Percentiles rank a stretch among this genome's conserved stretches.
Evolutionary conservation across 2,797 vertebrate genomes (phyloP).

Genomic region (Poecilia gillii): DNA sequence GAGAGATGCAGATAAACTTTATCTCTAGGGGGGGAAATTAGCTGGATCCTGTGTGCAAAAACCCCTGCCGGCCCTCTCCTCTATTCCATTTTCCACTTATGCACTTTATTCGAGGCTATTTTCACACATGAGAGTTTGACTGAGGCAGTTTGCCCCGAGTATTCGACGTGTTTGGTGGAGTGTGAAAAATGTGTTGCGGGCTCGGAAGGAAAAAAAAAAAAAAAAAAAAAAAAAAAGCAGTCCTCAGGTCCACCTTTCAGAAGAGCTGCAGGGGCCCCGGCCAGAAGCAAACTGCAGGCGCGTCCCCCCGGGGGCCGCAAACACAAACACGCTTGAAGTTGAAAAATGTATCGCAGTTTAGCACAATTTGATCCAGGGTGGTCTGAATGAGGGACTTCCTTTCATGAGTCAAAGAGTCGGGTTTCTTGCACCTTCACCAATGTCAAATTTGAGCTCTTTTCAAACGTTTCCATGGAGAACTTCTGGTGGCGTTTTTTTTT

Average conservation of each 20-base stretch:
- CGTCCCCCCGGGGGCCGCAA: conserved; percentile 23
- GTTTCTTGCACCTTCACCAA: conserved; percentile 4
- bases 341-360: conserved; percentile 33
- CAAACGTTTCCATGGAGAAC: not conserved
- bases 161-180: conserved; percentile 64
- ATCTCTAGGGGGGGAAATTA: conserved; percentile 58
- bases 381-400: not conserved
- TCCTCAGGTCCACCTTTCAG: conserved; percentile 49
- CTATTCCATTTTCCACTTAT: conserved; percentile 68
- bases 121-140: conserved; percentile 72
- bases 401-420: not conserved
- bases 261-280: conserved; percentile 47
- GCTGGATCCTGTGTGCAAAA: conserved; percentile 51
- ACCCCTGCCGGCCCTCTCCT: conserved; percentile 55
- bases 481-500: not conserved
- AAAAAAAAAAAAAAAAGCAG: conserved; percentile 33
- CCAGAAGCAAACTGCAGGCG: conserved; percentile 38
- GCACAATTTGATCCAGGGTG: conserved; percentile 31
- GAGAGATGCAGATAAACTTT: conserved; percentile 60
- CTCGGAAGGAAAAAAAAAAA: conserved; percentile 1
- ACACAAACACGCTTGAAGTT: conserved; percentile 40
- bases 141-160: conserved; percentile 54
- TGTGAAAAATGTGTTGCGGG: conserved; percentile 67
- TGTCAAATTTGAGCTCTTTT: not conserved
- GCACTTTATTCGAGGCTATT: conserved; percentile 70